phyloP scores from a whole-genome alignment of 1,140 invertebrate species.

The Aphelinus certus region DNA sequence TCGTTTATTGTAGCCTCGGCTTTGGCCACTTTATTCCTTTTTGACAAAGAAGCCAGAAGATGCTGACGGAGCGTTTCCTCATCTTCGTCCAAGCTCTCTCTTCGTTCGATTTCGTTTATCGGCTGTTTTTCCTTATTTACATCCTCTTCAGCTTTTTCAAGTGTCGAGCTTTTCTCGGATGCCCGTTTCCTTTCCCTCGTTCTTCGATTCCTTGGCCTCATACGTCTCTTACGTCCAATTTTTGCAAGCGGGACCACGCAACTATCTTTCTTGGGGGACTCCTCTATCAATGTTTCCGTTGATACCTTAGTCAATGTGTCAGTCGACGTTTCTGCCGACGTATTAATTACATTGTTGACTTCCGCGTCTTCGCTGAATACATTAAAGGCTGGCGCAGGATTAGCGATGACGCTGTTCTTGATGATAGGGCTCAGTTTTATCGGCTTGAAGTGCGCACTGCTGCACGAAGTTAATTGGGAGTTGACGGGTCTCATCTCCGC shows the following conservation, averaged over 20 bases:
- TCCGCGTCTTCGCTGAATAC: conserved; percentile 24
- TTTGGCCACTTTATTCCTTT: conserved; percentile 38
- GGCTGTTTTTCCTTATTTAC: neutral
- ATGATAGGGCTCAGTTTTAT: conserved; percentile 46
- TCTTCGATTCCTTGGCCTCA: neutral
- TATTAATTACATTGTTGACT: too few relatives aligned
- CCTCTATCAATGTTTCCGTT: neutral
- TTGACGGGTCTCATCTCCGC: conserved; percentile 54
- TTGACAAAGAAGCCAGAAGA: conserved; percentile 57
- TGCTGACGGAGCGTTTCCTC: conserved; percentile 57
- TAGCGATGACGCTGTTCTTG: conserved; percentile 42
- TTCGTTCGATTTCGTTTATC: conserved; percentile 31
- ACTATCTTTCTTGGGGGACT: too few relatives aligned
- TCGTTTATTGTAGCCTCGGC: neutral
- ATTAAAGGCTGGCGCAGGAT: conserved; percentile 42
- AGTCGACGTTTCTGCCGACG: neutral
- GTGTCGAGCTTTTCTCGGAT: too few relatives aligned
- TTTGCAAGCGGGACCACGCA: too few relatives aligned
- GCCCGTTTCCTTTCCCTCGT: neutral
- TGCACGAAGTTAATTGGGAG: neutral
- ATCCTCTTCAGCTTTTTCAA: too few relatives aligned
- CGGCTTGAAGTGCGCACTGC: conserved; percentile 45
- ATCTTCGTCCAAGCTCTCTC: conserved; percentile 59
- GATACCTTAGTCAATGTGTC: conserved; percentile 5
- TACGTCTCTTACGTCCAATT: neutral